Base-by-base conservation (phyloP, 2,888 invertebrate species). In the Cerceris rybyensis region DNA sequence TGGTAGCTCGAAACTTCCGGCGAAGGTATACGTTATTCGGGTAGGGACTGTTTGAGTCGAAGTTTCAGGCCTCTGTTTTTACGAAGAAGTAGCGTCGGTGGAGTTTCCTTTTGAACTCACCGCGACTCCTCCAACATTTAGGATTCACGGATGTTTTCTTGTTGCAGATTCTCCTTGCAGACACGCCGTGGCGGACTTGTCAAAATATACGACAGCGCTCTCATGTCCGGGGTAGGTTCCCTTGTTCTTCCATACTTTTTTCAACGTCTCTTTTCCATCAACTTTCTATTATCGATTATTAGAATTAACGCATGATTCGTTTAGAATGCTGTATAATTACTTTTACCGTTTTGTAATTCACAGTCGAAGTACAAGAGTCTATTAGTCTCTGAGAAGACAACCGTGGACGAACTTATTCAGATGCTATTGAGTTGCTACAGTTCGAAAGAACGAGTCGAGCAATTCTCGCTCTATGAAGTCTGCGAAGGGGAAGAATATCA, bases 341-440 rank as follows among this genome's bases (percentile, higher is more conserved):
- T 65, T 61, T 67, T 46, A 46, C 28, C 7, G 1, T 58, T 28
- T 74, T 70, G 57, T 80, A 52, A 65, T 80, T 90, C 90, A 14
- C 90, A 97, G 91, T 98, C 98, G 0, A 97, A 98, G 93, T 98
- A 98, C 94, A 98, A 98, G 93, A 97, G 97, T 85, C 93, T 98
- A 86, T 94, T 98, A 83, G 96, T 98, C 87, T 98, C 98, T 83
- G 97, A 98, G 87, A 94, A 96, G 89, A 98, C 98, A 61, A 97
- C 97, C 28, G 96, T 96, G 0, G 97, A 97, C 91, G 98, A 98
- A 93, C 93, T 98, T 78, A 95, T 98, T 78, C 96, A 96, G 78
- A 95, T 98, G 84, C 93, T 98, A 73, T 94, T 98, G 73, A 96
- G 96, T 87, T 98, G 97, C 93, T 98, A 97, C 91, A 96, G 95